Evolutionary conservation across 2,797 vertebrate genomes (phyloP), one percentile per base, ranked within the genome.

Genomic region (Staurois parvus): DNA sequence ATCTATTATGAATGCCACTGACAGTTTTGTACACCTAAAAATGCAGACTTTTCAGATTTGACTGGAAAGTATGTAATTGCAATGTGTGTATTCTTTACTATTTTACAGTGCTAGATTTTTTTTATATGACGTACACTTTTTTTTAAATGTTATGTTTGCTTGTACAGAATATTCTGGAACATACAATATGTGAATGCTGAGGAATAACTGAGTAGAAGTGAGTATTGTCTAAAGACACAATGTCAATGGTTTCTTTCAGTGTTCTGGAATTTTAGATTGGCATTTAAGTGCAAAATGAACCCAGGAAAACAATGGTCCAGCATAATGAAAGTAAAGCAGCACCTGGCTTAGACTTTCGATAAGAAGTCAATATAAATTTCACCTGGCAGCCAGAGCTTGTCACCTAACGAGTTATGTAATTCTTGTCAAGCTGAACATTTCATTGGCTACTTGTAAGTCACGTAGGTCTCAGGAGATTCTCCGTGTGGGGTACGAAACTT

Each of bases 181-280:
- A 37, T n/a, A 2, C 56, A 56, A 48, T 37, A 19, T 79, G 28
- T 72, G 9, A 59, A 9, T 34, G 8, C 19, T 9, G 2, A 17
- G 0, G 0, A 48, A 69, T 70, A 70, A 70, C 30, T 34, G 66
- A 69, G 42, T 32, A 66, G 66, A 72, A 26, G 24, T 37, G 7
- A 52, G 29, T 15, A 80, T 79, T 68, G 64, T 69, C 26, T 68
- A n/a, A 12, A 48, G 28, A 10, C 70, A 82, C 21, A 74, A 66
- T 74, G 56, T 74, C 70, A 74, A 28, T 66, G 13, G 34, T 76
- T 83, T 56, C 62, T 83, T 32, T 64, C 15, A 72, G 78, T 48
- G 42, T 89, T 87, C 68, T 89, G 79, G 89, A 93, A 95, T 93
- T 92, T 91, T 52, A 37, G 6, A 76, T 83, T 83, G 81, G 48